A percentile compares a stretch with the other conserved stretches of the same genome.
These are phyloP conservation scores for Cuculus canorus DNA, from an alignment of 2,797 vertebrate species.

Conservation along the genomic window DNA sequence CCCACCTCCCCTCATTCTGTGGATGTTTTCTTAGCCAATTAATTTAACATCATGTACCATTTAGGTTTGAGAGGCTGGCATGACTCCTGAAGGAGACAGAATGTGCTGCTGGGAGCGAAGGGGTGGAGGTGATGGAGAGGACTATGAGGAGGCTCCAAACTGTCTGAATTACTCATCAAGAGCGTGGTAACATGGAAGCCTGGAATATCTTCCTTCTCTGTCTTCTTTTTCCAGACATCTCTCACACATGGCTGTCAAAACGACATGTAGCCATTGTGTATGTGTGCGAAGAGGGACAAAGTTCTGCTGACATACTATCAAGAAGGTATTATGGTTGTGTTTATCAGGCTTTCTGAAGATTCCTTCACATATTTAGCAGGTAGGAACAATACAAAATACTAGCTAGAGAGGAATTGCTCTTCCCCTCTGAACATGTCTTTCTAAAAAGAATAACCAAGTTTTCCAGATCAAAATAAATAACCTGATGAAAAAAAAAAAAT, in stretches of 20 bases:
- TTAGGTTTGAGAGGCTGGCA: slow-evolving; percentile 25
- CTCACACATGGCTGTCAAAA: not conserved
- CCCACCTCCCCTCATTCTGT: not conserved
- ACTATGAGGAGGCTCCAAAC: slow-evolving; percentile 30
- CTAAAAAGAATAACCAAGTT: not conserved
- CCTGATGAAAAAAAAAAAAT: not conserved
- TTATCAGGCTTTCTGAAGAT: slow-evolving; percentile 20
- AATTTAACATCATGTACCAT: slow-evolving; percentile 31
- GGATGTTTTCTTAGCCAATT: slow-evolving; percentile 34
- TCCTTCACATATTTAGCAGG: slow-evolving; percentile 20
- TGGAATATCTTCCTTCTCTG: not conserved
- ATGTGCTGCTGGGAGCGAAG: not conserved
- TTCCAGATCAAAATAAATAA: not conserved
- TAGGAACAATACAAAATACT: not conserved
- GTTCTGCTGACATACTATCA: not conserved
- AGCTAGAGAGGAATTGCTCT: not conserved
- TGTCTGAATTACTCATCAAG: slow-evolving; percentile 41
- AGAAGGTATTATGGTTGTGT: not conserved
- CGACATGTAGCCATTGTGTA: not conserved
- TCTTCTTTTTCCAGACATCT: slow-evolving; percentile 6
- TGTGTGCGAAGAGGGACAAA: not conserved
- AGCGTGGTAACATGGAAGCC: not conserved
- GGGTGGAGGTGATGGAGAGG: not conserved
- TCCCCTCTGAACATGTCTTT: not conserved
- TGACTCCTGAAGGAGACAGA: slow-evolving; percentile 40